Evolutionary conservation across 2,113 vertebrate species (phyloP), one percentile per base, ranked within the genome.

Genomic region (Callaeas wilsoni): DNA sequence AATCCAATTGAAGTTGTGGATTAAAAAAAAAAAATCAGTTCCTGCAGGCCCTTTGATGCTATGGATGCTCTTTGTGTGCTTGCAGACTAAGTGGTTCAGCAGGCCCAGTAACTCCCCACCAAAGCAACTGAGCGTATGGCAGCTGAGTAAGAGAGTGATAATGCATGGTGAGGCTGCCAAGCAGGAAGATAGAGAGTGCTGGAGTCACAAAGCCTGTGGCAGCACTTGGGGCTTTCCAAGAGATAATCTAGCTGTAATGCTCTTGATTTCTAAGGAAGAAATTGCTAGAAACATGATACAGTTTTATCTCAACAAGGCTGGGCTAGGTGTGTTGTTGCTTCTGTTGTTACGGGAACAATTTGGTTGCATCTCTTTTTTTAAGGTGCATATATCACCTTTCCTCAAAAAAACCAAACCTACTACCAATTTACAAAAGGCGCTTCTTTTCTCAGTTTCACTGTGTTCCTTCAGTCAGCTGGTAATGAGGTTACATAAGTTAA

Each of bases 141-240:
- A 90, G 63, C 82, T 71, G 71, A 92, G 70, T 47, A 32, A 29
- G 37, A n/a, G 74, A 74, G 44, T 64, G 87, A 93, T 87, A 88
- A 81, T 89, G 90, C 47, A 49, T 12, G n/a, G 56, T 46, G 73
- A 80, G 49, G n/a, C 93, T 96, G 92, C 93, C 92, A 93, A 89
- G 90, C 68, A 81, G 59, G 62, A 78, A 84, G 90, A 64, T 90
- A 78, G 22, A 46, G 68, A 55, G 18, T 65, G 52, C 52, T 55
- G 1, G 35, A 86, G 60, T 52, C 73, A 84, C 88, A 93, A 94
- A 90, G 93, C 87, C 47, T 70, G 90, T 91, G 78, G 87, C 79
- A 83, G 44, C 71, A 35, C 71, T 76, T 9, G 3, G 68, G 55
- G 30, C 74, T 94, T 86, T 68, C 25, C 20, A 20, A 37, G 75